Conservation (phyloP, 2,888 invertebrate genomes). For the Oxyteleia sp. region DNA sequence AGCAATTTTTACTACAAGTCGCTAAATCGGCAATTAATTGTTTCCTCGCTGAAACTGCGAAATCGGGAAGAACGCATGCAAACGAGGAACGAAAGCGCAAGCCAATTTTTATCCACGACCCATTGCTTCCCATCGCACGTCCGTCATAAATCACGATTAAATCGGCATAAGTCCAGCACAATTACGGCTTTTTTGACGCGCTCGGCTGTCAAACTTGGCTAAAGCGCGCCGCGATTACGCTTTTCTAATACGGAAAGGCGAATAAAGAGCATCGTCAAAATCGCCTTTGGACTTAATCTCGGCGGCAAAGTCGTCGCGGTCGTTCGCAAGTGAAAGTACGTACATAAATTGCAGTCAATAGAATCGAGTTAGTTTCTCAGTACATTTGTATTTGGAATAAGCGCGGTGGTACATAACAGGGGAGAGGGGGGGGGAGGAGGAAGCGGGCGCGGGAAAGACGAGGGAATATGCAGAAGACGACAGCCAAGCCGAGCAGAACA, state of each 20-base stretch:
- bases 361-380: constrained; percentile 64
- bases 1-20: too few relatives aligned
- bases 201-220: background rate
- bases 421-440: too few relatives aligned
- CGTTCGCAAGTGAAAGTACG: constrained; percentile 61
- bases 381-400: constrained; percentile 53
- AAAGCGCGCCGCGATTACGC: background rate
- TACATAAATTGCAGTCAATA: constrained; percentile 63
- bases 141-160: constrained; percentile 35
- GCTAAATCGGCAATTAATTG: too few relatives aligned
- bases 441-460: too few relatives aligned
- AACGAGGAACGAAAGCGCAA: constrained; percentile 38
- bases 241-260: constrained; percentile 38
- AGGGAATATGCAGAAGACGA: constrained; percentile 9
- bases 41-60: too few relatives aligned
- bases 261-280: constrained; percentile 34
- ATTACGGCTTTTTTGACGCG: constrained; percentile 10
- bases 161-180: constrained; percentile 10
- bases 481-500: constrained; percentile 23
- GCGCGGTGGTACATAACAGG: constrained; percentile 25
- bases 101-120: constrained; percentile 27
- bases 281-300: constrained; percentile 32
- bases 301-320: constrained; percentile 18
- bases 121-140: constrained; percentile 3
- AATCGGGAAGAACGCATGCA: background rate